These are phyloP conservation scores for Erythrolamprus reginae DNA, from an alignment of 2,113 vertebrate genomes.

Conservation along the genomic window DNA sequence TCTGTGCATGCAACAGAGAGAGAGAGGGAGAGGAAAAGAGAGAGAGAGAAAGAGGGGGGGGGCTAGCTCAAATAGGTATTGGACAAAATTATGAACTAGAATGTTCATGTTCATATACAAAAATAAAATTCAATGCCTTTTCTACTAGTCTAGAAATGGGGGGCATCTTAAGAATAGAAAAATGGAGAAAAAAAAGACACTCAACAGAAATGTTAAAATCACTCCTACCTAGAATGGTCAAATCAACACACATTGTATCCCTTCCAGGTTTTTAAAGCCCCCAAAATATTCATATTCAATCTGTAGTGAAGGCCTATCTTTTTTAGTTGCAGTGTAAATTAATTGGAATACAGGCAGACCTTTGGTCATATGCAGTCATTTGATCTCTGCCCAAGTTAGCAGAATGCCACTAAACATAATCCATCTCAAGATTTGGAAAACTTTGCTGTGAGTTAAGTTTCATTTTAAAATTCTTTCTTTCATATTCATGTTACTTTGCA, in stretches of 20 bases:
- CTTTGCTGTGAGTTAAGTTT: background rate
- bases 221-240: background rate
- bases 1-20: too few species aligned
- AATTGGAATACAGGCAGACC: background rate
- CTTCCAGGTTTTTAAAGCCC: background rate
- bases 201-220: background rate
- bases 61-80: background rate
- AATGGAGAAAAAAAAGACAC: background rate
- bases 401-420: background rate
- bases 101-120: background rate
- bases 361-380: background rate
- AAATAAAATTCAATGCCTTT: background rate
- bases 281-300: background rate
- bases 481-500: background rate
- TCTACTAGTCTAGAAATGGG: background rate
- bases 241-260: background rate
- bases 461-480: background rate
- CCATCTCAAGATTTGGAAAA: background rate
- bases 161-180: background rate
- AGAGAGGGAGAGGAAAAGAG: too few species aligned
- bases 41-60: background rate
- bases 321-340: background rate
- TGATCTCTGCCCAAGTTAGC: background rate
- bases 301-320: background rate
- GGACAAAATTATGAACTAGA: background rate